These are phyloP conservation scores for Quadroppia sp. DNA, from an alignment of 2,888 invertebrate species.

Conservation along the genomic window DNA sequence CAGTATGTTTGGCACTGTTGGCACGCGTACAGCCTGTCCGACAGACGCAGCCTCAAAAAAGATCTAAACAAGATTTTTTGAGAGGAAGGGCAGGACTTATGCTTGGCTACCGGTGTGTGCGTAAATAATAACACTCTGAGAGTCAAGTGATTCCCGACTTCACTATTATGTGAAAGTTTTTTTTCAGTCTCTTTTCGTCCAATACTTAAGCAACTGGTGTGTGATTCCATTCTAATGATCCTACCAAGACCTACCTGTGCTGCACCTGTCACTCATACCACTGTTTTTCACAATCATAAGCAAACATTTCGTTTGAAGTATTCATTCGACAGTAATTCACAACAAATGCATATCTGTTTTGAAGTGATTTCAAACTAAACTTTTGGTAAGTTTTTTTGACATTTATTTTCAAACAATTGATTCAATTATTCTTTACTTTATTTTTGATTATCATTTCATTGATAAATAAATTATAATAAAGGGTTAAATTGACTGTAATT, in stretches of 20 bases:
- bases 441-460: neutral
- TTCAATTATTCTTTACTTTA: neutral
- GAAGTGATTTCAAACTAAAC: neutral
- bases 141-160: slow-evolving; percentile 7
- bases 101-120: slow-evolving; percentile 18
- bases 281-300: neutral
- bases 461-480: too few species aligned
- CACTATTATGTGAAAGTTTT: slow-evolving; percentile 24
- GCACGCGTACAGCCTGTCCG: slow-evolving; percentile 18
- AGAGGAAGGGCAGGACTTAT: slow-evolving; percentile 31
- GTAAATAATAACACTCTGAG: slow-evolving; percentile 14
- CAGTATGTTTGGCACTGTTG: neutral
- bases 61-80: slow-evolving; percentile 23
- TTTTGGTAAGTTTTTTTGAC: neutral
- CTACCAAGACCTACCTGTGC: neutral
- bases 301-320: neutral
- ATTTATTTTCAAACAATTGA: too few species aligned
- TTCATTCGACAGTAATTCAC: neutral
- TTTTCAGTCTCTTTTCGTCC: slow-evolving; percentile 4
- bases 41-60: neutral
- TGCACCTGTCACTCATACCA: slow-evolving; percentile 17
- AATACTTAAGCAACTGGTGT: slow-evolving; percentile 8
- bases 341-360: neutral
- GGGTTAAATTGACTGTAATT: too few species aligned
- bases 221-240: slow-evolving; percentile 16